Base-by-base conservation (phyloP, 1,140 invertebrate species). In the Battus philenor region DNA sequence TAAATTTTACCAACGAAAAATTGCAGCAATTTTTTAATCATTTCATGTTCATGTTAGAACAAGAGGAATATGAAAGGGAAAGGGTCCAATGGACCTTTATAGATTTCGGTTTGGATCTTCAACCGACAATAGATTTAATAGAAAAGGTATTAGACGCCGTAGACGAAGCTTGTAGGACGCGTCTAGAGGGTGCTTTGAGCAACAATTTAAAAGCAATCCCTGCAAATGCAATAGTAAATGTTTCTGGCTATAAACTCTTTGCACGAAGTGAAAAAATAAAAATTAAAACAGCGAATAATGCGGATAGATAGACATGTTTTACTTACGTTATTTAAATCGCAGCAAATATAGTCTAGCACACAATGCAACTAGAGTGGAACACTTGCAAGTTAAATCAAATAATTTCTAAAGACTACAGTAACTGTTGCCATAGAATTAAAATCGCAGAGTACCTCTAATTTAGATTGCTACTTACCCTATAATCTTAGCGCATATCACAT, bases 1-100 rank as follows among this genome's bases (percentile, higher is more conserved):
- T 98, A 90, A 98, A 98, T 90, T 97, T 96, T 90, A 96, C 95
- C 63, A 98, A 98, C 83, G 96, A 98, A 88, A 95, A 96, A 87
- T 90, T 98, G 47, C 96, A 98, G 87, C 96, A 97, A 80, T 98
- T 95, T 89, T 97, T 97, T 93, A 98, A 97, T 88, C 95, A 97
- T 87, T 94, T 96, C 89, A 97, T 97, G 96, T 98, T 98, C 88
- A 93, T 98, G 54, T 89, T 98, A 70, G 96, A 98, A 88, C 96
- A 98, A 91, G 95, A 97, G 86, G 95, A 97, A 76, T 97, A 97
- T 88, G 94, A 97, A 87, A 90, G 93, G 68, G 94, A 97, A 87
- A 93, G 93, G 65, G 96, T 97, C 75, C 84, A 88, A 59, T 97
- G 95, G 95, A 91, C 90, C 49, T 97, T 97, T 88, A 97, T 97